phyloP scores from a whole-genome alignment of 2,888 invertebrate genomes.

The Diachrysia chrysitis region DNA sequence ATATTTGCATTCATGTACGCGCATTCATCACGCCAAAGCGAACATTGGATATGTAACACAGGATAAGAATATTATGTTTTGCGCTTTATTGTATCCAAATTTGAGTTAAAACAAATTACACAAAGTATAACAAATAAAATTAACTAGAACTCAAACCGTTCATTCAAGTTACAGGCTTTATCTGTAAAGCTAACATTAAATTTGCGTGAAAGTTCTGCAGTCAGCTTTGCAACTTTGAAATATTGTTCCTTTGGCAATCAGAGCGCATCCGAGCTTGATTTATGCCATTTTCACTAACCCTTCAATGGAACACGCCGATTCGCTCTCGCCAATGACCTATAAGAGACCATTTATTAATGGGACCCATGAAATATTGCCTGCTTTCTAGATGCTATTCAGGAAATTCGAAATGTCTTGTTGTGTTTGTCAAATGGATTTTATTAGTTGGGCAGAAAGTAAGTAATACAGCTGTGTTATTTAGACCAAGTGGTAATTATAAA shows the following conservation, averaged over 20 bases:
- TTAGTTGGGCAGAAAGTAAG: background rate
- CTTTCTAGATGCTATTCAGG: conserved; percentile 67
- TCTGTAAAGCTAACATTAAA: conserved; percentile 29
- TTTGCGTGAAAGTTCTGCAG: conserved; percentile 44
- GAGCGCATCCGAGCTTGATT: conserved; percentile 73
- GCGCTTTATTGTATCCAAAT: too few relatives aligned
- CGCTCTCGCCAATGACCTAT: conserved; percentile 75
- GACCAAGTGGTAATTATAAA: too few relatives aligned
- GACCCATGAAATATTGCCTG: conserved; percentile 74
- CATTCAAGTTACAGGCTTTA: conserved; percentile 9
- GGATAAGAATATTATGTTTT: too few relatives aligned
- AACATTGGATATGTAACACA: too few relatives aligned
- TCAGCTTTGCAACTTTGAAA: conserved; percentile 43
- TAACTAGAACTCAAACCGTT: background rate
- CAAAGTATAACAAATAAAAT: background rate
- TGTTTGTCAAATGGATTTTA: background rate
- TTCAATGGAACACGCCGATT: conserved; percentile 50
- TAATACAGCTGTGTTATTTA: too few relatives aligned
- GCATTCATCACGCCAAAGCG: too few relatives aligned
- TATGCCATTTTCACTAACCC: conserved; percentile 66
- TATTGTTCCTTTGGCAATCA: conserved; percentile 65
- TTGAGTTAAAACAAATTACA: background rate
- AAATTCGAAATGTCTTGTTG: conserved; percentile 16
- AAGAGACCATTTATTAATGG: conserved; percentile 76
- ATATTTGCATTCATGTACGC: too few relatives aligned